Percentiles rank a stretch among this genome's conserved stretches.
phyloP scores from a whole-genome alignment of 2,113 vertebrate species.

The Prolemur simus region DNA sequence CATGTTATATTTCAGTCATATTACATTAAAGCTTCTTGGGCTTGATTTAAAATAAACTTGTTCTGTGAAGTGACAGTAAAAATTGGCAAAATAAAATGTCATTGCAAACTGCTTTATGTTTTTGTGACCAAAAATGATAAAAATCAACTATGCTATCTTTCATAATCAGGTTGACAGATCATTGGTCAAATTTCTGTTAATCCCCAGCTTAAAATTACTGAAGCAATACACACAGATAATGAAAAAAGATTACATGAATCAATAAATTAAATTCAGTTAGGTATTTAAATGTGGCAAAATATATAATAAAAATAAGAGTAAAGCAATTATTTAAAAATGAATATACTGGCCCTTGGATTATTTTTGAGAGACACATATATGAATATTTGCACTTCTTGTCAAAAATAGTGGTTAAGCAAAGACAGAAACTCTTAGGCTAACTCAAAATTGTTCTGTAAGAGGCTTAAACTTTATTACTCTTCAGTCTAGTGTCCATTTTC shows the following conservation, averaged over 20 bases:
- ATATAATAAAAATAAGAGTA: neutral
- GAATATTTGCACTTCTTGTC: neutral
- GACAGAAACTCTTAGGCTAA: neutral
- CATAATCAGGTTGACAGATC: conserved; percentile 50
- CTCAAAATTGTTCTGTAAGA: neutral
- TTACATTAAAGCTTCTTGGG: neutral
- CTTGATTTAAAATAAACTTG: conserved; percentile 51
- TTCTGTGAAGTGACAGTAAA: conserved; percentile 63
- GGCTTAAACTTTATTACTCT: neutral
- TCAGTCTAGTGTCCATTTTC: neutral
- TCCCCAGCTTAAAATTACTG: neutral
- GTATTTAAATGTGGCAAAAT: neutral
- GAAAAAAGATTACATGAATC: neutral
- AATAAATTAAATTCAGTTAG: neutral
- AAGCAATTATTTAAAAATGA: neutral
- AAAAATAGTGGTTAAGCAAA: neutral
- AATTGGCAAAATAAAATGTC: conserved; percentile 69
- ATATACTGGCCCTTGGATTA: neutral
- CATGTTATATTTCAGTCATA: conserved; percentile 25
- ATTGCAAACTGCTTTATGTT: conserved; percentile 59
- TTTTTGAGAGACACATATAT: neutral
- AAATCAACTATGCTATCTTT: conserved; percentile 59
- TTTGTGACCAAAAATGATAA: conserved; percentile 64
- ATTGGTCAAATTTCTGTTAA: neutral
- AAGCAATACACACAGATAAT: neutral